phyloP scores from a whole-genome alignment of 2,797 vertebrate species.

The Anabacerthia variegaticeps region DNA sequence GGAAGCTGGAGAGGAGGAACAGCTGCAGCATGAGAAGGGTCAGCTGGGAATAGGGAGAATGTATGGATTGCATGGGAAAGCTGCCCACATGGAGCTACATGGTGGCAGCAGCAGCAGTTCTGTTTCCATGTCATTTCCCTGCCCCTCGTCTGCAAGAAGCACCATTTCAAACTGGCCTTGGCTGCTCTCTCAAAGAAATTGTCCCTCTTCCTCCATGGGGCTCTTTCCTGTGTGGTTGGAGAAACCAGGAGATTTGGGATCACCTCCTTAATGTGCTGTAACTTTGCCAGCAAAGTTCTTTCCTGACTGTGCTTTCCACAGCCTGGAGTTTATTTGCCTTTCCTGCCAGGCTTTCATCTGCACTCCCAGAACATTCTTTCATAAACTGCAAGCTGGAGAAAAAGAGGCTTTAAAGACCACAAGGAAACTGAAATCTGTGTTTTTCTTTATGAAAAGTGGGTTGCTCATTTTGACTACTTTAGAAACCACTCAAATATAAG shows the following conservation, averaged over 20 bases:
- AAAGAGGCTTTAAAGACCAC: neutral
- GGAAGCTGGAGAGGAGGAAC: neutral
- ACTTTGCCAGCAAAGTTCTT: neutral
- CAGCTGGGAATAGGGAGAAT: rapidly evolving
- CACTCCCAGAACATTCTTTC: neutral
- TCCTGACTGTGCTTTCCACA: neutral
- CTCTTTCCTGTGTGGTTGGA: neutral
- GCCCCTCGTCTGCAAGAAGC: neutral
- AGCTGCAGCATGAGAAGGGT: neutral
- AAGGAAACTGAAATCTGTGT: neutral
- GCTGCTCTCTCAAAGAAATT: neutral
- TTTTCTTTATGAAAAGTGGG: neutral
- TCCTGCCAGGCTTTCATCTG: neutral
- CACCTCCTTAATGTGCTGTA: neutral
- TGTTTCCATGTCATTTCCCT: neutral
- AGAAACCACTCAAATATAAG: neutral
- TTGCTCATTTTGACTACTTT: neutral
- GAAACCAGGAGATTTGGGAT: neutral
- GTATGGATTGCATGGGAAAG: neutral
- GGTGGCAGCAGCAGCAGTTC: neutral
- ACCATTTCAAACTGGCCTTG: rapidly evolving
- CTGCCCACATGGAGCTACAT: too few relatives aligned
- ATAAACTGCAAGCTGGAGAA: neutral
- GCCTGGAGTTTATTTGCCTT: neutral
- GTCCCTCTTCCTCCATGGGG: neutral